Evolutionary conservation across 2,797 vertebrate genomes (phyloP), one percentile per base, ranked within the genome.

Genomic region (Epinephelus awoara): DNA sequence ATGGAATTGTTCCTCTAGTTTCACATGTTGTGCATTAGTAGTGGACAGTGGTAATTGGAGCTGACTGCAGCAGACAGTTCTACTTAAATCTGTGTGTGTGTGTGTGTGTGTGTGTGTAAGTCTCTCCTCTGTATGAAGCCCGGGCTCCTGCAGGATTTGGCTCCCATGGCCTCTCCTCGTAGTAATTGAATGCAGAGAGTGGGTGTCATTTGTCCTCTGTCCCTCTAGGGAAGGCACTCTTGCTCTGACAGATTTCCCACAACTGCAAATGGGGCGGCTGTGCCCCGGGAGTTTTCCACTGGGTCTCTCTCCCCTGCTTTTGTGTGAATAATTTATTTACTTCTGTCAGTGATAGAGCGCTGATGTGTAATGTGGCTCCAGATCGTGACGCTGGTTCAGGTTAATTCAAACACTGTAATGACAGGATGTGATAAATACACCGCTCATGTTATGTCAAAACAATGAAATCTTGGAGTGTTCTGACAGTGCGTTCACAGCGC

Each of bases 201-300:
- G 85, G 91, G 90, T 94, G 94, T 94, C 93, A 91, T 94, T 93
- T 93, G 91, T 95, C 92, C 90, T 58, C 82, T 69, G 89, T 95
- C 93, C 93, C 94, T 91, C 84, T 77, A 80, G 92, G 94, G 91
- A 92, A 92, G 83, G 17, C 77, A 86, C 87, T 92, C 87, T 85
- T 82, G 67, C 86, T 84, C 87, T 92, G 93, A 94, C 93, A 95
- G 90, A 94, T 94, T 95, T 95, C 91, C 92, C 91, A 91, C 93
- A 90, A 91, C 91, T 88, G 85, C 92, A 93, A 93, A 95, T 89
- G 79, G 88, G 84, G 82, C 83, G 73, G 88, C 71, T 86, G 69
- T 67, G 91, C 90, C 89, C 72, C 34, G 1, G 71, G 86, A 88
- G 82, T 88, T 88, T 91, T 92, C 82, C 79, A 50, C 69, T 57